Evolutionary conservation across 1,140 invertebrate genomes (phyloP).

Genomic region (Wiebesia pumilae): DNA sequence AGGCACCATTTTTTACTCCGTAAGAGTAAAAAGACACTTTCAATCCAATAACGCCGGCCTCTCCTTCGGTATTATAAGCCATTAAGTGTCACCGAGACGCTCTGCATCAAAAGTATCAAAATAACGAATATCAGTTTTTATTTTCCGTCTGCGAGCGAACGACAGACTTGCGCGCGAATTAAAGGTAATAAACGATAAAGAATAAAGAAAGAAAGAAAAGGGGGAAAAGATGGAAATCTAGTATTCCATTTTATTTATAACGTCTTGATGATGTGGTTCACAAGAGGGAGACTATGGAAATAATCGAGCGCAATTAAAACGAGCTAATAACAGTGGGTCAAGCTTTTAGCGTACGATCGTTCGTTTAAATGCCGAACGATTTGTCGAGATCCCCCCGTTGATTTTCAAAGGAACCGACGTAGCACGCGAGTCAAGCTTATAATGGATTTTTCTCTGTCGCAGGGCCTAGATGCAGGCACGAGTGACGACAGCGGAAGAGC

Average conservation of each 20-base stretch:
- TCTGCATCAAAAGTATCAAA: not conserved
- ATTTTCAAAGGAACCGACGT: too few relatives aligned
- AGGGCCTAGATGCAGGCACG: slow-evolving; percentile 85
- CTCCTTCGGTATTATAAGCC: too few relatives aligned
- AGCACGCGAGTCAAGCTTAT: too few relatives aligned
- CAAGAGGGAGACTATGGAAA: not conserved
- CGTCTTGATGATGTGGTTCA: not conserved
- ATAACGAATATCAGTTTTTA: not conserved
- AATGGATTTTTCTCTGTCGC: slow-evolving; percentile 52
- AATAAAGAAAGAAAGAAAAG: not conserved
- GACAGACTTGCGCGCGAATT: not conserved
- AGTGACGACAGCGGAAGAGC: slow-evolving; percentile 86
- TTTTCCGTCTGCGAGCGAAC: not conserved
- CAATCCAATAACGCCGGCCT: not conserved
- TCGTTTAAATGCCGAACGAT: not conserved
- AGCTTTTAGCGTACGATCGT: too few relatives aligned
- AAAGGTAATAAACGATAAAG: not conserved
- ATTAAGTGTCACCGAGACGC: not conserved
- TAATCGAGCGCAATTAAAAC: not conserved
- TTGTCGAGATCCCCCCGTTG: too few relatives aligned
- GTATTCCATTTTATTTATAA: not conserved
- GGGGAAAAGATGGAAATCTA: too few relatives aligned
- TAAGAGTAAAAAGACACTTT: not conserved
- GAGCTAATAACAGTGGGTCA: not conserved
- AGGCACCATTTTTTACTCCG: not conserved